Evolutionary conservation across 1,140 invertebrate species (phyloP), one percentile per base, ranked within the genome.

Genomic region (Nixonia krombeini): DNA sequence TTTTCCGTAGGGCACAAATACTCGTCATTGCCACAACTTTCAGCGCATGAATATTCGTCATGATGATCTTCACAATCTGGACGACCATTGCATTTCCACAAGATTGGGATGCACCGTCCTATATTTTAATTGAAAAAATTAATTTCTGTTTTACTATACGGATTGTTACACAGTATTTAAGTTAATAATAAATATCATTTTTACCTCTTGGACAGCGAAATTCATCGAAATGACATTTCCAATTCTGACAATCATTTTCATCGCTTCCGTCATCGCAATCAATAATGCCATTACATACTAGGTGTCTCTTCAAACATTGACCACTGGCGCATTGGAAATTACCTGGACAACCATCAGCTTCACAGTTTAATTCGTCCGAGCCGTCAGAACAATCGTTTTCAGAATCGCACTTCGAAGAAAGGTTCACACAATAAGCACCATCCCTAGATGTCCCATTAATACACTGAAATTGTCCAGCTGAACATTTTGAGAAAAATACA

Each of bases 191-290:
- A 41, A 56, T 4, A 15, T 47, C 9, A 8, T 4, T 4, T 29
- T 29, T 50, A 83, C 82, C 78, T 38, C 63, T 82, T n/a, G 81
- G 74, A 67, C 89, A 90, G 23, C 81, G 75, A 50, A 88, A 86
- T 74, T 90, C 89, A 63, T 89, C 88, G 44, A 85, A 85, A n/a
- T 78, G 74, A 55, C 89, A 90, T 12, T 80, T 76, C 88, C 89
- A 90, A 1, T 78, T 56, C 7, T 82, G 79, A 67, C 91, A 93
- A 64, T 88, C 83, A 3, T 71, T 70, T 85, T 94, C 92, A 78
- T 94, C 92, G 57, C 87, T 90, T 4, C 87, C 87, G 72, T 93
- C 92, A 29, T 87, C 86, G 73, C 92, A 94, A 62, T 92, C 89
- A 0, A 83, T 75, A 40, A 91, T 90, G 21, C 90, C 89, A 82